phyloP scores from a whole-genome alignment of 2,113 vertebrate species.

The Columbina picui region DNA sequence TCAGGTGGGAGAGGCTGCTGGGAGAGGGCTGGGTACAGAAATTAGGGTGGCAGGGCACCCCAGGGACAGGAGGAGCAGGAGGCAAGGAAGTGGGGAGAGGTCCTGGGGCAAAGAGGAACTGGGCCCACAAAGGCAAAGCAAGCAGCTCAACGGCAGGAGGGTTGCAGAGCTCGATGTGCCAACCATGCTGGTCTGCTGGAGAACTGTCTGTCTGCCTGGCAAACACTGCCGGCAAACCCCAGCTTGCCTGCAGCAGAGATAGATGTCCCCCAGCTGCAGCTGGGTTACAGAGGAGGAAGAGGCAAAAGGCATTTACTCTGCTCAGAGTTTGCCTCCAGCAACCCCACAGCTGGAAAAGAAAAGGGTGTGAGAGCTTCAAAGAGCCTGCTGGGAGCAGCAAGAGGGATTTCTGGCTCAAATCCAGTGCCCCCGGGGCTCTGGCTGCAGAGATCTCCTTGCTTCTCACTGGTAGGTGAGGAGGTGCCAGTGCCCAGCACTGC shows the following conservation, averaged over 20 bases:
- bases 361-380: neutral
- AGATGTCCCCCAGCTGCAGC: accelerated
- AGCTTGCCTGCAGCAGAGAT: accelerated
- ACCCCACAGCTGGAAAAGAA: accelerated
- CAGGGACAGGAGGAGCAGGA: neutral
- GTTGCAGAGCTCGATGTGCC: neutral
- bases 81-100: neutral
- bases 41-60: neutral
- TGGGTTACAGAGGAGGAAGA: neutral
- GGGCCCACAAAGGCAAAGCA: neutral
- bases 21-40: neutral
- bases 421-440: neutral
- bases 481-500: neutral
- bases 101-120: neutral
- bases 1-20: neutral
- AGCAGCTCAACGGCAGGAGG: accelerated
- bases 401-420: neutral
- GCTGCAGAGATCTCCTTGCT: neutral
- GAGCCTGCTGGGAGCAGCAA: neutral
- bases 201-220: neutral
- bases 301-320: neutral
- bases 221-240: neutral
- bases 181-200: accelerated
- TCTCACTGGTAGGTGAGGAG: neutral
- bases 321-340: neutral